These are phyloP conservation scores for Sialia sialis DNA, from an alignment of 2,113 vertebrate species.

Conservation along the genomic window DNA sequence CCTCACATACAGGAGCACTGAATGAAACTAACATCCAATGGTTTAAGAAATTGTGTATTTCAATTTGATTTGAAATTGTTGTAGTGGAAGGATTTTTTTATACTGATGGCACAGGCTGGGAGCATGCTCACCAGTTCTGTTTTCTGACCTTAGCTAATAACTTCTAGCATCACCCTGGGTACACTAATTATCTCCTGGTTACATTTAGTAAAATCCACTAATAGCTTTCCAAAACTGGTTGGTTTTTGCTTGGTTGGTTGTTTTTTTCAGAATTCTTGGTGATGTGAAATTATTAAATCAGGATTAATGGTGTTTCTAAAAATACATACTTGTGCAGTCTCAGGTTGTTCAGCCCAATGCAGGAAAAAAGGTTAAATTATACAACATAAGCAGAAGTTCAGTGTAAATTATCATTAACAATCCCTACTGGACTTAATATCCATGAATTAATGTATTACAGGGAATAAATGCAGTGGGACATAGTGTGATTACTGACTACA, in stretches of 20 bases:
- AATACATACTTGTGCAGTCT: neutral
- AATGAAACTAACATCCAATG: neutral
- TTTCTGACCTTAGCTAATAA: neutral
- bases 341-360: fast-evolving
- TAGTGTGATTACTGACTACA: neutral
- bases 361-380: neutral
- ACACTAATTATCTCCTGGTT: neutral
- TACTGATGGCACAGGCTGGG: neutral
- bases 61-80: fast-evolving
- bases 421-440: neutral
- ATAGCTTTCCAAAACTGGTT: neutral
- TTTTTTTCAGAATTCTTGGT: neutral
- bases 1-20: neutral
- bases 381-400: neutral
- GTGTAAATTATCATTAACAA: neutral
- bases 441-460: neutral
- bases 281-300: neutral
- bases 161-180: neutral
- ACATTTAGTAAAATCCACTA: neutral
- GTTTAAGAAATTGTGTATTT: neutral
- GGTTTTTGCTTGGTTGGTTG: no score
- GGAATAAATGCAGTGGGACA: neutral
- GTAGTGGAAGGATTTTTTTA: neutral
- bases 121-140: neutral
- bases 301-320: neutral